phyloP scores from a whole-genome alignment of 2,797 vertebrate genomes.

The Thripadectes ignobilis region DNA sequence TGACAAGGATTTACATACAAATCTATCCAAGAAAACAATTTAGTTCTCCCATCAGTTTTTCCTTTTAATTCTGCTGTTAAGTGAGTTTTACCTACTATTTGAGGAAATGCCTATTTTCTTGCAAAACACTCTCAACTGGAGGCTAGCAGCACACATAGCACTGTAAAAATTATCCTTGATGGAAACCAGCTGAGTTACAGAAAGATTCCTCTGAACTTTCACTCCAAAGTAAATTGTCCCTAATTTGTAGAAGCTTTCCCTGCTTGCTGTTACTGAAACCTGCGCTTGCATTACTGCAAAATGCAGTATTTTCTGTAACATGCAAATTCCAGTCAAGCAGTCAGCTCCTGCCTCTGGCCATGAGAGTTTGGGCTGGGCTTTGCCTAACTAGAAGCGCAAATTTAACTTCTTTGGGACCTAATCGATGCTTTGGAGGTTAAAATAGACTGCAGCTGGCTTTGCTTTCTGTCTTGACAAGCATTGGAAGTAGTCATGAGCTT shows the following conservation, averaged over 20 bases:
- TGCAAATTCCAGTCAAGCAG: not conserved
- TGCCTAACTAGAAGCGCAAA: not conserved
- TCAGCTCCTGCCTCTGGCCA: not conserved
- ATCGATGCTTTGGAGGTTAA: not conserved
- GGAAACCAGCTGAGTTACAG: constrained; percentile 30
- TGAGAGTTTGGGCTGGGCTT: not conserved
- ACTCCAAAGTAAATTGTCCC: not conserved
- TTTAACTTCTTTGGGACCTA: not conserved
- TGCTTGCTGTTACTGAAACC: not conserved
- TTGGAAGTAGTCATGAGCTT: not conserved
- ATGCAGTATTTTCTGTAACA: not conserved
- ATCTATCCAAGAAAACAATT: not conserved
- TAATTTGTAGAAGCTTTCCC: not conserved
- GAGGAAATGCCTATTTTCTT: not conserved
- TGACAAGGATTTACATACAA: not conserved
- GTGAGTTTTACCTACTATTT: not conserved
- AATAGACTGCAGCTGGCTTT: not conserved
- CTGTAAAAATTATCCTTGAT: not conserved
- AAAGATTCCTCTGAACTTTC: constrained; percentile 15
- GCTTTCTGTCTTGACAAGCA: not conserved
- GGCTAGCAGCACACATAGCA: not conserved
- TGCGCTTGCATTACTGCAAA: not conserved
- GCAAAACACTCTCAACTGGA: not conserved
- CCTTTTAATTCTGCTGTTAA: not conserved
- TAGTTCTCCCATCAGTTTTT: not conserved